Conservation (phyloP, 1,140 invertebrate genomes). For the Lineus longissimus region DNA sequence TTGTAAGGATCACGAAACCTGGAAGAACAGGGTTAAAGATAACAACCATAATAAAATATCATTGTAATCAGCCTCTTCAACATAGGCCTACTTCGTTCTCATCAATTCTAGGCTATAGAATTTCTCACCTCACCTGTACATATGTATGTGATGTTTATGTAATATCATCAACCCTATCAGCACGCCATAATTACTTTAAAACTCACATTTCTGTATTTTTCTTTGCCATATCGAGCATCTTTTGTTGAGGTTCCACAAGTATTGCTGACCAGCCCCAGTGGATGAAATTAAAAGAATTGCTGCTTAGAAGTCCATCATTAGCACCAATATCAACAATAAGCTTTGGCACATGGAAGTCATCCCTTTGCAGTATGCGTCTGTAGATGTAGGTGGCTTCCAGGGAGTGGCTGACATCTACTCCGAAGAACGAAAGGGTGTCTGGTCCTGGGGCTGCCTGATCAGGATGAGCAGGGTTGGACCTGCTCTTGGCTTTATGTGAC, state of each 20-base stretch:
- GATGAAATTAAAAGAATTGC: conserved; percentile 47
- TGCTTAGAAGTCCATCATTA: conserved; percentile 43
- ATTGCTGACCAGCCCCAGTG: conserved; percentile 42
- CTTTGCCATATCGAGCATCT: conserved; percentile 27
- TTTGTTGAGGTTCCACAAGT: conserved; percentile 35
- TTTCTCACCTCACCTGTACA: too few relatives aligned
- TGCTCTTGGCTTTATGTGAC: not conserved
- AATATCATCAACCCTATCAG: too few relatives aligned
- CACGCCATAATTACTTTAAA: too few relatives aligned
- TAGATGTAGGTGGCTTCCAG: conserved; percentile 33
- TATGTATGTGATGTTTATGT: too few relatives aligned
- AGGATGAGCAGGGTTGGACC: not conserved
- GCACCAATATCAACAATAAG: conserved; percentile 43
- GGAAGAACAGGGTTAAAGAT: not conserved
- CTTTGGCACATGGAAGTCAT: conserved; percentile 16
- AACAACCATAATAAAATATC: not conserved
- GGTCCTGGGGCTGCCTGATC: not conserved
- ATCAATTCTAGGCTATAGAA: too few relatives aligned
- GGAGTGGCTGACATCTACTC: conserved; percentile 35
- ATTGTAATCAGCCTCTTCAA: too few relatives aligned
- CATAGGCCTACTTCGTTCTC: too few relatives aligned
- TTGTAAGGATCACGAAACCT: conserved; percentile 30
- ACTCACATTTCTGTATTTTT: conserved; percentile 31
- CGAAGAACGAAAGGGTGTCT: conserved; percentile 22
- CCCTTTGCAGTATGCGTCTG: conserved; percentile 22